These are phyloP conservation scores for Pogonomyrmex californicus DNA, from an alignment of 1,140 invertebrate genomes.

Conservation along the genomic window DNA sequence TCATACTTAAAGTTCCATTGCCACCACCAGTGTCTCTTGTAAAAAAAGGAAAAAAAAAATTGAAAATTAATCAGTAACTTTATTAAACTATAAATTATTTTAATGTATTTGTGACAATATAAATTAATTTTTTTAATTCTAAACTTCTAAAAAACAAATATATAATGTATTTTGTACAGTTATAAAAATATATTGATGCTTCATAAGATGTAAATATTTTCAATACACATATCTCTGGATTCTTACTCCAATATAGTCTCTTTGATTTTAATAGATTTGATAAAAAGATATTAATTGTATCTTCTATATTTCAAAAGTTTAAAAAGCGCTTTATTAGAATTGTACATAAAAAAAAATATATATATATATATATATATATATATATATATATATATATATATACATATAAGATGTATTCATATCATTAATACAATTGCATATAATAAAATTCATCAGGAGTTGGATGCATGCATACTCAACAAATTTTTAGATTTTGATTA, in stretches of 20 bases:
- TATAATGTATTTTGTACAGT: background rate
- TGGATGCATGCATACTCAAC: too few species aligned
- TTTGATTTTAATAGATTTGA: background rate
- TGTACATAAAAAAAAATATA: background rate
- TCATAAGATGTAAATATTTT: background rate
- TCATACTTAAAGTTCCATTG: slow-evolving; percentile 85
- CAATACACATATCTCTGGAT: background rate
- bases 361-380: background rate
- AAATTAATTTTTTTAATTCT: background rate
- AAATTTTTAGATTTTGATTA: too few species aligned
- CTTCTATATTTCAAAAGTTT: background rate
- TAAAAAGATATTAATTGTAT: background rate
- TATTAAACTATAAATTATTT: background rate
- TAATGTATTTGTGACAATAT: background rate
- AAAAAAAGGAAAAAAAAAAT: slow-evolving; percentile 72
- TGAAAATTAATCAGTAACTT: background rate
- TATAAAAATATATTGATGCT: background rate
- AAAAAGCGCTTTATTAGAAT: background rate
- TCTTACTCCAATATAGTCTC: background rate
- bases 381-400: background rate
- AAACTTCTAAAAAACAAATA: background rate
- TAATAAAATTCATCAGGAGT: too few species aligned
- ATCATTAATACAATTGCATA: too few species aligned
- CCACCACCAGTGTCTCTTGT: slow-evolving; percentile 75
- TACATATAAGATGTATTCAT: too few species aligned